Evolutionary conservation across 2,113 vertebrate genomes (phyloP).

Genomic region (Anguilla japonica): DNA sequence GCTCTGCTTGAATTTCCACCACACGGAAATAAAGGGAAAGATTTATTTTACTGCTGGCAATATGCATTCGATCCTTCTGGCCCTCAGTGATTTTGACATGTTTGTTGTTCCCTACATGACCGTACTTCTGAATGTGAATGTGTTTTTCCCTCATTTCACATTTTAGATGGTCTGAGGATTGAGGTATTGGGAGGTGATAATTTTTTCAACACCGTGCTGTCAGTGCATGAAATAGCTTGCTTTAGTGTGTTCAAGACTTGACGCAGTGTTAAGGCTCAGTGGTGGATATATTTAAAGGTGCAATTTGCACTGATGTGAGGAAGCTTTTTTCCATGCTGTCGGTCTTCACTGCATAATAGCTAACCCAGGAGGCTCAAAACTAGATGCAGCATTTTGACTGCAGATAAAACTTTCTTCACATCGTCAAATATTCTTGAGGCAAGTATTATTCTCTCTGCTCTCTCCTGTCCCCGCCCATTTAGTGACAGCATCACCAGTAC

Average conservation of each 20-base stretch:
- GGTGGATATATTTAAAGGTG: too few species aligned
- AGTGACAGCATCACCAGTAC: slow-evolving; percentile 1
- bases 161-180: neutral
- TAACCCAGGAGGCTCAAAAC: neutral
- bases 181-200: neutral
- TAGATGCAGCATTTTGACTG: neutral
- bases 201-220: too few species aligned
- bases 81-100: neutral
- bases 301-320: neutral
- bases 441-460: too few species aligned
- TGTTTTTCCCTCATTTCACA: neutral
- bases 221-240: too few species aligned
- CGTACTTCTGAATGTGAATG: neutral
- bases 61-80: neutral
- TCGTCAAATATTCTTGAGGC: neutral
- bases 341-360: too few species aligned
- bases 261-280: too few species aligned
- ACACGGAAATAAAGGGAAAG: neutral
- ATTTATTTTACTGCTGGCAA: neutral
- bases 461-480: neutral
- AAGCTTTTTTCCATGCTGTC: too few species aligned
- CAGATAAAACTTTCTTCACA: neutral
- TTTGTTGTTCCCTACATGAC: neutral
- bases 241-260: too few species aligned
- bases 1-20: neutral